Evolutionary conservation across 2,113 vertebrate species (phyloP).

Genomic region (Mastomys coucha): DNA sequence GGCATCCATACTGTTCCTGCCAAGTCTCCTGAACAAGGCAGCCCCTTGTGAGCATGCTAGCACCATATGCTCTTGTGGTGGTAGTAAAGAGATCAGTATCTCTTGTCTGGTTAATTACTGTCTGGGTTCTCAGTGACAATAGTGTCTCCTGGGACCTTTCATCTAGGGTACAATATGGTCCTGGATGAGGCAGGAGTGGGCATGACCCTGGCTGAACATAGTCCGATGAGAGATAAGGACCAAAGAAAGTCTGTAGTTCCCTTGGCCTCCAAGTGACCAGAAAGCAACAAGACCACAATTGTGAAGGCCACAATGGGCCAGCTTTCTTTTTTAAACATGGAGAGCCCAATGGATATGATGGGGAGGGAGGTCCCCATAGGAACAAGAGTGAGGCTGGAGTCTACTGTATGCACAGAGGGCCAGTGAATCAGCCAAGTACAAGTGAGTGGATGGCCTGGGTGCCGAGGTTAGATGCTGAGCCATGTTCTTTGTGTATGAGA

Average conservation of each 20-base stretch:
- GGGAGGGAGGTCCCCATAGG: neutral
- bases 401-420: neutral
- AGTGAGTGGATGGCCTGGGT: neutral
- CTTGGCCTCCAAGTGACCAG: neutral
- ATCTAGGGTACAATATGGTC: neutral
- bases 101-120: neutral
- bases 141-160: neutral
- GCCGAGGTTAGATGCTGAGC: neutral
- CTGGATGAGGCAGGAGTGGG: fast-evolving
- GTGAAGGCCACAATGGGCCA: neutral
- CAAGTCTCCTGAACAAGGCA: neutral
- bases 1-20: fast-evolving
- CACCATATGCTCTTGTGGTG: fast-evolving
- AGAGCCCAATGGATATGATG: fast-evolving
- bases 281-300: neutral
- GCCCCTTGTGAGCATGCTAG: neutral
- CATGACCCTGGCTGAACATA: neutral
- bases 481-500: neutral
- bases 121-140: neutral
- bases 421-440: neutral
- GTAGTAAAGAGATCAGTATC: neutral
- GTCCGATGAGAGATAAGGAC: fast-evolving
- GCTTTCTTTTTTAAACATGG: fast-evolving
- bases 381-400: fast-evolving
- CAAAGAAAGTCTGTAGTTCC: neutral